A percentile compares a stretch with the other conserved stretches of the same genome.
Conservation (phyloP, 2,113 vertebrate genomes). For the Motacilla tschutschensis region DNA sequence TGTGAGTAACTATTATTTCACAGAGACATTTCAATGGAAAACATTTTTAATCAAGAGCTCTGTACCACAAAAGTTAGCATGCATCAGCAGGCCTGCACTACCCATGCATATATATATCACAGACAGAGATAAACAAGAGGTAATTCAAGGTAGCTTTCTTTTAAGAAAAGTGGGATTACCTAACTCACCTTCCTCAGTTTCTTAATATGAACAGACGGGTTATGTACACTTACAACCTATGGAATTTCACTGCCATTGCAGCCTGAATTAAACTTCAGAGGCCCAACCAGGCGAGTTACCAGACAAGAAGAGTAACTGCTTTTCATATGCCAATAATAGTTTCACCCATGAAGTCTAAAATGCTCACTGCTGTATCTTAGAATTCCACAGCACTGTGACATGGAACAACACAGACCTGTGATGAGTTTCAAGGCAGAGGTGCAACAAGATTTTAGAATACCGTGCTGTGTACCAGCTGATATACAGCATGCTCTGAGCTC, state of each 20-base stretch:
- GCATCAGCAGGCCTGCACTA: neutral
- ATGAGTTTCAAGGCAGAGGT: neutral
- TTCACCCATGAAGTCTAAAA: neutral
- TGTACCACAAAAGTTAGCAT: neutral
- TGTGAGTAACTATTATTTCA: neutral
- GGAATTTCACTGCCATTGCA: neutral
- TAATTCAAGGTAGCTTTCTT: neutral
- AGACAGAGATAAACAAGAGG: accelerated
- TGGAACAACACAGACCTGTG: neutral
- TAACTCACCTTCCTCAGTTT: neutral
- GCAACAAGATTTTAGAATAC: neutral
- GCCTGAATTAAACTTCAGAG: neutral
- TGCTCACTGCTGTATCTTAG: neutral
- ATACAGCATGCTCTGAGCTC: accelerated
- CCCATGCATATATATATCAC: neutral
- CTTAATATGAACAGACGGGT: neutral
- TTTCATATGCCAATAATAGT: neutral
- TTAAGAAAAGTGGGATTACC: neutral
- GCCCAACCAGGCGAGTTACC: neutral
- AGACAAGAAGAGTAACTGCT: neutral
- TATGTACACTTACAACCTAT: accelerated
- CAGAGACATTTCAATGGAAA: neutral
- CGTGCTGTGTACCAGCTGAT: neutral
- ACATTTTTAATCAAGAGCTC: neutral
- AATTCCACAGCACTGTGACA: neutral